Percentiles rank a stretch among this genome's conserved stretches.
Conservation (phyloP, 2,888 invertebrate genomes). For the Ennomos erosarius region DNA sequence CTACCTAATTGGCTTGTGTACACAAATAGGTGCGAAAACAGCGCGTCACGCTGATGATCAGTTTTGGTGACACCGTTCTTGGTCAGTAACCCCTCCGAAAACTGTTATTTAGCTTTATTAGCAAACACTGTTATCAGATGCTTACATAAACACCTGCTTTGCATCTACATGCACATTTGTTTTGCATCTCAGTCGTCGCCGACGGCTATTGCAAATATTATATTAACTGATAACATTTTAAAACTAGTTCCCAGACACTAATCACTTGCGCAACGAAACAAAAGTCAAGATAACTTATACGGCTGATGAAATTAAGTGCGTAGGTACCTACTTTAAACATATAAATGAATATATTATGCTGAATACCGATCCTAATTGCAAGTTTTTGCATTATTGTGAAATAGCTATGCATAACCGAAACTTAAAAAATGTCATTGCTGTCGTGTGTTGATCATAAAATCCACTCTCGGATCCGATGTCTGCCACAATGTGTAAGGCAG, state of each 20-base stretch:
- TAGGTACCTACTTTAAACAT: slow-evolving; percentile 15
- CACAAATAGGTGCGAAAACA: slow-evolving; percentile 43
- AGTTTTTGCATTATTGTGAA: slow-evolving; percentile 19
- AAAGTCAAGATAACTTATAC: slow-evolving; percentile 23
- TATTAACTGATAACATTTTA: slow-evolving; percentile 29
- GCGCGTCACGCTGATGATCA: slow-evolving; percentile 61
- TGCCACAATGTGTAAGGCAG: background rate
- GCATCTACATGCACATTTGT: slow-evolving; percentile 23
- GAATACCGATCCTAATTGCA: slow-evolving; percentile 14
- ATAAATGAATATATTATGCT: slow-evolving; percentile 10
- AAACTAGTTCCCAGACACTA: slow-evolving; percentile 29
- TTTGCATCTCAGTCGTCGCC: slow-evolving; percentile 20
- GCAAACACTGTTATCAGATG: slow-evolving; percentile 51
- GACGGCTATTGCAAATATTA: slow-evolving; percentile 27
- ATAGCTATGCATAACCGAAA: slow-evolving; percentile 1
- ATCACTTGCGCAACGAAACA: slow-evolving; percentile 24
- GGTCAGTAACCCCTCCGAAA: slow-evolving; percentile 63
- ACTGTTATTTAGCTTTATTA: slow-evolving; percentile 50
- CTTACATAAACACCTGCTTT: slow-evolving; percentile 27
- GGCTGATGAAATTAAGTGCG: slow-evolving; percentile 22
- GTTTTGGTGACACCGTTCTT: slow-evolving; percentile 59
- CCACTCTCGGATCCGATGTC: background rate
- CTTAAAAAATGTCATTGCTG: no score
- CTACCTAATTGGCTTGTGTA: slow-evolving; percentile 2
- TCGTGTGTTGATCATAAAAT: no score